These are phyloP conservation scores for Onychostoma macrolepis DNA, from an alignment of 2,113 vertebrate genomes.

Conservation along the genomic window DNA sequence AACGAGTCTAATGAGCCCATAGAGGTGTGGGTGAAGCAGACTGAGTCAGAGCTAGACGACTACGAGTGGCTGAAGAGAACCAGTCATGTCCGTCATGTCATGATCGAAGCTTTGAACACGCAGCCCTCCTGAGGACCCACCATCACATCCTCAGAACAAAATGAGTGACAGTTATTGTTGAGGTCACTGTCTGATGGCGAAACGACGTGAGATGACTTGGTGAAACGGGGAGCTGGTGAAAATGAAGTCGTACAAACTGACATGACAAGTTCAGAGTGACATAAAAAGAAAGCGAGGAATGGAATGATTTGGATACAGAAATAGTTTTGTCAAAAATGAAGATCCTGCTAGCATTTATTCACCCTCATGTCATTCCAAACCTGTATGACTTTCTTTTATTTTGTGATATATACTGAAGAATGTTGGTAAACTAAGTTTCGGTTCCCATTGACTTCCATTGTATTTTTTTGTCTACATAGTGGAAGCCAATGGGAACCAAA, in stretches of 20 bases:
- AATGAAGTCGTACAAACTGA: not conserved
- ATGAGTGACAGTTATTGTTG: conserved; percentile 35
- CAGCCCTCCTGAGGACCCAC: conserved; percentile 8
- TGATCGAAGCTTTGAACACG: conserved; percentile 32
- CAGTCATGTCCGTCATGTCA: conserved; percentile 17
- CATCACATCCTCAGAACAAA: conserved; percentile 15
- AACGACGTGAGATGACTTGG: conserved; percentile 1
- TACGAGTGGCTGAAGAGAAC: conserved; percentile 16
- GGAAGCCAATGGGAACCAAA: not conserved
- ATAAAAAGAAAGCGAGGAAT: not conserved
- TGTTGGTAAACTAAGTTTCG: not conserved
- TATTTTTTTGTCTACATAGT: too few relatives aligned
- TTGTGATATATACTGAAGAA: not conserved
- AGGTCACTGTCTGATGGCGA: not conserved
- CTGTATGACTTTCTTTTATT: not conserved
- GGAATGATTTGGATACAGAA: not conserved
- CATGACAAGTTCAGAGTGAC: conserved; percentile 22
- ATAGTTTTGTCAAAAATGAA: not conserved
- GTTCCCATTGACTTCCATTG: too few relatives aligned
- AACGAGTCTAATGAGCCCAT: conserved; percentile 61
- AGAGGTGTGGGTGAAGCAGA: conserved; percentile 51
- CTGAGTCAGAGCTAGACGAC: not conserved
- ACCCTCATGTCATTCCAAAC: not conserved
- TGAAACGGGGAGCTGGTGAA: not conserved
- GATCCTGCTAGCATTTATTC: not conserved